Evolutionary conservation across 2,888 invertebrate genomes (phyloP).

Genomic region (Sympetrum striolatum): DNA sequence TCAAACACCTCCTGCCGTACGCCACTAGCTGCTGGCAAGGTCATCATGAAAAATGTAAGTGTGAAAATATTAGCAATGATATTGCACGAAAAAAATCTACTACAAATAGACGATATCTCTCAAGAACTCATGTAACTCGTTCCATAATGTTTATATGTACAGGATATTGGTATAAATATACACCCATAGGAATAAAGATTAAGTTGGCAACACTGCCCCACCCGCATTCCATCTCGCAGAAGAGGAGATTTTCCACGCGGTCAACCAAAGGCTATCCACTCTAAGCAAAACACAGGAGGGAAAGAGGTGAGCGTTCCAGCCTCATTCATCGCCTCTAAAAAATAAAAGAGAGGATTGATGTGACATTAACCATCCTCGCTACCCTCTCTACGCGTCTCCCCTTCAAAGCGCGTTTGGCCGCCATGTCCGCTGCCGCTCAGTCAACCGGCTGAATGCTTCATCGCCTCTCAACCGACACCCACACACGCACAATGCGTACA

Average conservation of each 20-base stretch:
- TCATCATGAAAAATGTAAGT: too few relatives aligned
- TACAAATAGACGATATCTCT: too few relatives aligned
- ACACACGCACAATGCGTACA: background rate
- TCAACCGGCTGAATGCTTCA: slow-evolving; percentile 21
- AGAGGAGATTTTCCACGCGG: background rate
- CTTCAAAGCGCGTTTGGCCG: background rate
- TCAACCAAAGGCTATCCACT: background rate
- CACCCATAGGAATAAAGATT: too few relatives aligned
- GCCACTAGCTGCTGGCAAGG: too few relatives aligned
- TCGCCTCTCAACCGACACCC: background rate
- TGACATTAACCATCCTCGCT: background rate
- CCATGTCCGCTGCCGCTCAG: background rate
- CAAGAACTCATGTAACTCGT: too few relatives aligned
- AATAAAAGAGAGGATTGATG: background rate
- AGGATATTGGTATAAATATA: too few relatives aligned
- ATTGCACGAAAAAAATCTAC: too few relatives aligned
- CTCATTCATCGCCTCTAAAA: slow-evolving; percentile 7
- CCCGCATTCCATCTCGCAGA: background rate
- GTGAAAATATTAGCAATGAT: too few relatives aligned
- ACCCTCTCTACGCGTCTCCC: background rate
- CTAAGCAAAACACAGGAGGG: background rate
- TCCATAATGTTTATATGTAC: too few relatives aligned
- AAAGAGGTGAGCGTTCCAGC: background rate
- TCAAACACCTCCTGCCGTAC: too few relatives aligned
- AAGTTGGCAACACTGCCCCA: background rate